Conservation (phyloP, 2,797 vertebrate genomes). For the Eurystomus glaucurus region DNA sequence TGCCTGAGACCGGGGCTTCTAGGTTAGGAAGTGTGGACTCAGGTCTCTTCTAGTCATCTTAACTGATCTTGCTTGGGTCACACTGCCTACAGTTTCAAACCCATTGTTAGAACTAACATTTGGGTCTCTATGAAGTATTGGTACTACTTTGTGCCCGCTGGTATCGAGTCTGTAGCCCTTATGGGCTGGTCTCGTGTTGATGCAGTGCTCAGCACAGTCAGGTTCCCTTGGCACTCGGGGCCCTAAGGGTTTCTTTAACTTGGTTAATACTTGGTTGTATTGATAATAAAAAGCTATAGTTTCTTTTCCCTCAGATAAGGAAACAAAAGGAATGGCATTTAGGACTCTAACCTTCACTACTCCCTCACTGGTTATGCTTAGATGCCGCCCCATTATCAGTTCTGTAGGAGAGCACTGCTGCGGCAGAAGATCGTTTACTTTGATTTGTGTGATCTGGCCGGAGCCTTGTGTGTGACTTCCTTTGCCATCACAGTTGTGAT, state of each 20-base stretch:
- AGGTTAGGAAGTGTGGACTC: not conserved
- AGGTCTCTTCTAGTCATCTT: not conserved
- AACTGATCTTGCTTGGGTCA: not conserved
- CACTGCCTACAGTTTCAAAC: not conserved
- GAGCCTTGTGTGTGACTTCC: not conserved
- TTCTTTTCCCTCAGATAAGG: not conserved
- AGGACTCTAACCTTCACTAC: not conserved
- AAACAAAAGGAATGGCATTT: not conserved
- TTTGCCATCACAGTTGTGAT: not conserved
- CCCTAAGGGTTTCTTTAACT: not conserved
- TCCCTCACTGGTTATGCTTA: fast-evolving
- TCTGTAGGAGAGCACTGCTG: not conserved
- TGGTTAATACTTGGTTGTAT: not conserved
- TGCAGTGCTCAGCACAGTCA: not conserved
- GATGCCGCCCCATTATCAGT: not conserved
- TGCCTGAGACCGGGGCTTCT: not conserved
- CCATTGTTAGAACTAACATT: not conserved
- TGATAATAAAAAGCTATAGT: not conserved
- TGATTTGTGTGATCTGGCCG: not conserved
- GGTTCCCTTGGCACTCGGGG: not conserved
- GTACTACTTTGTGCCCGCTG: not conserved
- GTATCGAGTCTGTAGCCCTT: not conserved
- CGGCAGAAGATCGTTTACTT: not conserved
- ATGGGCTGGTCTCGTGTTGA: fast-evolving
- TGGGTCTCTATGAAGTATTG: not conserved